phyloP scores from a whole-genome alignment of 2,888 invertebrate genomes.

The Epinotia nisella region DNA sequence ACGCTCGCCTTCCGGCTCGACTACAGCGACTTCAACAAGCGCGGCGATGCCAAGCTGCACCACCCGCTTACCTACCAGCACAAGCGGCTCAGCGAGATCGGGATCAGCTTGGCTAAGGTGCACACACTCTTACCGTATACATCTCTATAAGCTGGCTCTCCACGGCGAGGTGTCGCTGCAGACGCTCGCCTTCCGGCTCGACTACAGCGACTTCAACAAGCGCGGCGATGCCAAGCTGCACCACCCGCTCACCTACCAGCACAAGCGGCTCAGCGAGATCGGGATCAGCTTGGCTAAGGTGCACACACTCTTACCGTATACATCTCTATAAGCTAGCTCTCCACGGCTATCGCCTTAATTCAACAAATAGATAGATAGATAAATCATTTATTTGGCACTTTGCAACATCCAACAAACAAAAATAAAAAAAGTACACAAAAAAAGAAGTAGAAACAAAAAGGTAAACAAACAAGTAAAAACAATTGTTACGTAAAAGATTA shows the following conservation, averaged over 20 bases:
- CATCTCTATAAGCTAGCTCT: constrained; percentile 82
- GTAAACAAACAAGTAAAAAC: too few species aligned
- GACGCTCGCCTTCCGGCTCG: constrained; percentile 94
- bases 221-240: constrained; percentile 91
- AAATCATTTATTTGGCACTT: too few species aligned
- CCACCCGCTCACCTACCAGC: constrained; percentile 77
- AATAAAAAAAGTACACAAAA: too few species aligned
- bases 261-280: constrained; percentile 84
- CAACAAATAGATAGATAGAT: too few species aligned
- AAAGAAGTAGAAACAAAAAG: too few species aligned
- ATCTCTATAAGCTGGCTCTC: constrained; percentile 84
- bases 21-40: constrained; percentile 97
- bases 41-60: constrained; percentile 90
- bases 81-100: constrained; percentile 85
- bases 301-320: constrained; percentile 50
- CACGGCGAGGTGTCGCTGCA: constrained; percentile 95
- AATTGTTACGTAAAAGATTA: too few species aligned
- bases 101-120: constrained; percentile 72
- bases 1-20: constrained; percentile 96
- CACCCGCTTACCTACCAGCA: constrained; percentile 87
- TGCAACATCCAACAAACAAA: too few species aligned
- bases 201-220: constrained; percentile 95
- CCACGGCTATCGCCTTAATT: too few species aligned
- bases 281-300: constrained; percentile 74
- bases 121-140: constrained; percentile 16